Evolutionary conservation across 1,140 invertebrate genomes (phyloP), one percentile per base, ranked within the genome.

Genomic region (Phortica variegata): DNA sequence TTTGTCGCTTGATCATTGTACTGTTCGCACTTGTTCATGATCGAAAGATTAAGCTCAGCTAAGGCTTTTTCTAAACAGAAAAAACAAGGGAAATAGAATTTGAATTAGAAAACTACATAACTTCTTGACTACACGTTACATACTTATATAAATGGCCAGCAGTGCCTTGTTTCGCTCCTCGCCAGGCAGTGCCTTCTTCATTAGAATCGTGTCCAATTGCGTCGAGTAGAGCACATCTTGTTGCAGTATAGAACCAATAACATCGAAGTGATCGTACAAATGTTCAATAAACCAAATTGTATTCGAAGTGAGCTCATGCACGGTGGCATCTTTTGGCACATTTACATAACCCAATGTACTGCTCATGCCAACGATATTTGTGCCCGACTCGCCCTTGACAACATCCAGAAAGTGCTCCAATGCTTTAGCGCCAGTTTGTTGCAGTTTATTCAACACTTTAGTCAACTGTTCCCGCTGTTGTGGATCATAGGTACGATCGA

Each of bases 261-360:
- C 90, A 60, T 89, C 86, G 16, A 83, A 82, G 65, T 91, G 90
- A 48, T 88, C 86, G 12, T 87, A 82, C 39, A 95, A 78, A 62
- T 93, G 89, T 75, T 93, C 90, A 34, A 92, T 79, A 77, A 94
- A 90, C 51, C 93, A 87, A 33, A 95, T 83, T 42, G 95, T 91
- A 76, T 97, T 95, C 41, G 89, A 93, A 3, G 94, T 95, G 34
- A 95, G 79, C 78, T 98, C 93, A 73, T 96, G 94, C 17, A 98
- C 95, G 1, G 95, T 98, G 47, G 95, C 95, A 82, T 98, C 95
- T 76, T 88, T 90, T 1, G 95, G 93, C 9, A 80, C 78, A 59
- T 72, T 61, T 2, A 54, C 46, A 45, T 52, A 60, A 12, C 41
- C 33, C n/a, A 55, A 40, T 21, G 49, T 53, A 29, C 50, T 73